Conservation (phyloP, 2,797 vertebrate genomes). For the Syndactyla subalaris region DNA sequence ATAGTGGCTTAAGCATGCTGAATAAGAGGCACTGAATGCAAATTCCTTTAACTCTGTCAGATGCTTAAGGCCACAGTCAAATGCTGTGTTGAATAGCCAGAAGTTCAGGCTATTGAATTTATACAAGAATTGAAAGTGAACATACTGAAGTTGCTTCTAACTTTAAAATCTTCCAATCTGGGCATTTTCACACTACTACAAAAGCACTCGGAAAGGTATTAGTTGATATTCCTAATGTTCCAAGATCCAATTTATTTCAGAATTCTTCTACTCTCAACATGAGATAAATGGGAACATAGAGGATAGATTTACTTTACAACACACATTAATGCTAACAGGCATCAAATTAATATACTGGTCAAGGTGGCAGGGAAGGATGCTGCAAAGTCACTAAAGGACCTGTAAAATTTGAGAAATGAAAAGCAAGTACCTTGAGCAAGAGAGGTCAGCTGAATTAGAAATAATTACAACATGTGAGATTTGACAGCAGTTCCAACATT, state of each 20-base stretch:
- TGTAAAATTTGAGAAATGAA: background rate
- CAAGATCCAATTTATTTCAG: background rate
- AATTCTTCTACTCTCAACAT: background rate
- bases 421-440: background rate
- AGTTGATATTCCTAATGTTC: background rate
- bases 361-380: background rate
- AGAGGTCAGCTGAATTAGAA: background rate
- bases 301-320: background rate
- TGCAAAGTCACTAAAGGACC: background rate
- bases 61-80: background rate
- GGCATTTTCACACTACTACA: background rate
- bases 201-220: background rate
- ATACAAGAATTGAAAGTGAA: background rate
- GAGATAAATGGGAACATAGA: background rate
- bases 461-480: background rate
- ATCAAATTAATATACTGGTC: background rate
- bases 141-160: background rate
- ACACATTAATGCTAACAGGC: background rate
- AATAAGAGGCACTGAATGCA: background rate
- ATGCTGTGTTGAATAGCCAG: background rate
- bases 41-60: background rate
- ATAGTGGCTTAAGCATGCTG: background rate
- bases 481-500: fast-evolving
- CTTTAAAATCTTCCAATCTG: background rate
- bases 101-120: background rate